phyloP scores from a whole-genome alignment of 2,113 vertebrate genomes.

The Austrofundulus limnaeus region DNA sequence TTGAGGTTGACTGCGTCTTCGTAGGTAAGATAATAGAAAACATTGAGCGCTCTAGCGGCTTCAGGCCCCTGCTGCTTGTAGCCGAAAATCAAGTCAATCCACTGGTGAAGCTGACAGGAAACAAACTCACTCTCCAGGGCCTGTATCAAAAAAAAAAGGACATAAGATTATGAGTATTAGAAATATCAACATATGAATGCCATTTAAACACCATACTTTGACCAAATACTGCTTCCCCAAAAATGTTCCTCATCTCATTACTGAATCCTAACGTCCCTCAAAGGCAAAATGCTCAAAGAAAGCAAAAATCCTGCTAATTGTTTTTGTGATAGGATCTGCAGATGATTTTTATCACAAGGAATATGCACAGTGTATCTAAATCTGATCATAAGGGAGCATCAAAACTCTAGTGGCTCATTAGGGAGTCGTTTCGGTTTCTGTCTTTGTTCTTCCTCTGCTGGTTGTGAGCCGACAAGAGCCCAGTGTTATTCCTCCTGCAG shows the following conservation, averaged over 20 bases:
- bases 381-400: conserved; percentile 61
- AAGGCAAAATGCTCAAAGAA: conserved; percentile 49
- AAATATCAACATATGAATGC: conserved; percentile 44
- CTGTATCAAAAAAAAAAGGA: conserved; percentile 72
- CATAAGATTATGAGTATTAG: conserved; percentile 1
- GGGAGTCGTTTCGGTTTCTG: conserved; percentile 59
- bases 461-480: conserved; percentile 39
- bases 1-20: conserved; percentile 94
- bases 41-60: conserved; percentile 90
- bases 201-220: conserved; percentile 13
- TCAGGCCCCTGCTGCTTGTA: conserved; percentile 98
- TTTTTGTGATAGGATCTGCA: conserved; percentile 46
- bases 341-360: conserved; percentile 61
- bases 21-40: conserved; percentile 97
- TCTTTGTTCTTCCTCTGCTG: conserved; percentile 66
- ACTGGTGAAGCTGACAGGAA: conserved; percentile 98
- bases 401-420: conserved; percentile 60
- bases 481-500: conserved; percentile 50
- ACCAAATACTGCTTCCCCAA: conserved; percentile 35
- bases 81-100: conserved; percentile 98
- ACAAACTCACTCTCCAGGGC: conserved; percentile 98
- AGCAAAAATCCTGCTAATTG: conserved; percentile 39
- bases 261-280: conserved; percentile 35
- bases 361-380: conserved; percentile 45
- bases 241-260: conserved; percentile 41